Conservation (phyloP, 2,888 invertebrate genomes). For the Diabrotica balteata region DNA sequence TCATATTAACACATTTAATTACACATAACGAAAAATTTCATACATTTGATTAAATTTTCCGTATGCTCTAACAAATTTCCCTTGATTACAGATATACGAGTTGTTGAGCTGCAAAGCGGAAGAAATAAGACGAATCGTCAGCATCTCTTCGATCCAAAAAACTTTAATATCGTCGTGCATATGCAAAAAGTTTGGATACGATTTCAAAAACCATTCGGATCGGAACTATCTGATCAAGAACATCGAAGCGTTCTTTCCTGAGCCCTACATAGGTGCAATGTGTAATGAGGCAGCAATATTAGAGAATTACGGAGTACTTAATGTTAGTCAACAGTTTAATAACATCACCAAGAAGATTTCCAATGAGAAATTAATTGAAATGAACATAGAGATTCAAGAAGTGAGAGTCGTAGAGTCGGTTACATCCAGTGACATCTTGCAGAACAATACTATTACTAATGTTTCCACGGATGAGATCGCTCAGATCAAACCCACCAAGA, state of each 20-base stretch:
- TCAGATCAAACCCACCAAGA: slow-evolving; percentile 60
- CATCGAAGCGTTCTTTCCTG: slow-evolving; percentile 68
- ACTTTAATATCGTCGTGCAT: slow-evolving; percentile 69
- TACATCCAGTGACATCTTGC: background rate
- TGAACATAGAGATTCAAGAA: slow-evolving; percentile 16
- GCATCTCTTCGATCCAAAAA: slow-evolving; percentile 67
- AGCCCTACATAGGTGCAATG: slow-evolving; percentile 76
- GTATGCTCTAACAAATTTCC: slow-evolving; percentile 38
- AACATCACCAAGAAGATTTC: slow-evolving; percentile 46
- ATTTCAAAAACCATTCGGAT: slow-evolving; percentile 62
- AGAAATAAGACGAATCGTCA: slow-evolving; percentile 68
- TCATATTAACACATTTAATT: too few relatives aligned
- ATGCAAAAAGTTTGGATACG: slow-evolving; percentile 69
- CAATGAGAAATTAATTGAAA: slow-evolving; percentile 40
- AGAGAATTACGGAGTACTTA: slow-evolving; percentile 71
- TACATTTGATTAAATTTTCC: too few relatives aligned
- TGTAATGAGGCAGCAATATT: slow-evolving; percentile 78
- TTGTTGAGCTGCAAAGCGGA: slow-evolving; percentile 74
- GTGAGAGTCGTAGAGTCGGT: background rate
- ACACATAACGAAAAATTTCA: too few relatives aligned
- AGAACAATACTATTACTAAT: slow-evolving; percentile 4
- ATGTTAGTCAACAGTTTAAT: slow-evolving; percentile 63
- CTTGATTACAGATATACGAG: slow-evolving; percentile 67
- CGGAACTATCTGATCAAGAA: background rate
- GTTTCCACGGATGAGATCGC: slow-evolving; percentile 32